A percentile compares a stretch with the other conserved stretches of the same genome.
phyloP scores from a whole-genome alignment of 2,888 invertebrate species.

The Papilio elwesi region DNA sequence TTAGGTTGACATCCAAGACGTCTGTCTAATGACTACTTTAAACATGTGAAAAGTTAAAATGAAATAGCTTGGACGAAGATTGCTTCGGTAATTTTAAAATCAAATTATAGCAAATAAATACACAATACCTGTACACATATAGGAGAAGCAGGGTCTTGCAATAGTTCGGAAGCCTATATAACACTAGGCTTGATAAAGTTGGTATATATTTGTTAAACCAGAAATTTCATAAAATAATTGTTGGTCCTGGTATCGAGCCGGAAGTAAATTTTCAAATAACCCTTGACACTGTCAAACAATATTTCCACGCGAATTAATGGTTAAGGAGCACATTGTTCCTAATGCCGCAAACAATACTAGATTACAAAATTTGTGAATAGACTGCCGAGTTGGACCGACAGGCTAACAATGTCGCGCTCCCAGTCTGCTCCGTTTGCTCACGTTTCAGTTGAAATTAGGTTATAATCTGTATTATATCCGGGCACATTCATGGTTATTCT shows the following conservation, averaged over 20 bases:
- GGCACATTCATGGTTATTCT: background rate
- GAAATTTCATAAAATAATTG: background rate
- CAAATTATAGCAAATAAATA: too few species aligned
- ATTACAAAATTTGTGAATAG: slow-evolving; percentile 12
- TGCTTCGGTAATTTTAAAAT: too few species aligned
- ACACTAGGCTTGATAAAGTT: too few species aligned
- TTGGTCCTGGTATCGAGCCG: background rate
- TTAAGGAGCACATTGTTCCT: background rate
- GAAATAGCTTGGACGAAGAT: too few species aligned
- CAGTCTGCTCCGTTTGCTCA: background rate
- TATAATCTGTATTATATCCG: slow-evolving; percentile 2
- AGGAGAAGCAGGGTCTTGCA: too few species aligned
- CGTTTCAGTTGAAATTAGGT: slow-evolving; percentile 1
- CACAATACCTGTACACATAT: too few species aligned
- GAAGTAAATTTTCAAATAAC: background rate
- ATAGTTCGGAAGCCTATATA: too few species aligned
- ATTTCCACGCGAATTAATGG: slow-evolving; percentile 4
- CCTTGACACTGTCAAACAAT: background rate
- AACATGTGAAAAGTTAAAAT: too few species aligned
- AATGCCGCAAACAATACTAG: slow-evolving; percentile 11
- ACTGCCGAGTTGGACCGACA: background rate
- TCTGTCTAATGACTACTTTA: too few species aligned
- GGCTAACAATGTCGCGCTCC: slow-evolving; percentile 6
- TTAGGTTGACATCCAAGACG: too few species aligned
- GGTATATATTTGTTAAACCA: background rate